These are phyloP conservation scores for Zaprionus gabonicus DNA, from an alignment of 1,140 invertebrate genomes.

Conservation along the genomic window DNA sequence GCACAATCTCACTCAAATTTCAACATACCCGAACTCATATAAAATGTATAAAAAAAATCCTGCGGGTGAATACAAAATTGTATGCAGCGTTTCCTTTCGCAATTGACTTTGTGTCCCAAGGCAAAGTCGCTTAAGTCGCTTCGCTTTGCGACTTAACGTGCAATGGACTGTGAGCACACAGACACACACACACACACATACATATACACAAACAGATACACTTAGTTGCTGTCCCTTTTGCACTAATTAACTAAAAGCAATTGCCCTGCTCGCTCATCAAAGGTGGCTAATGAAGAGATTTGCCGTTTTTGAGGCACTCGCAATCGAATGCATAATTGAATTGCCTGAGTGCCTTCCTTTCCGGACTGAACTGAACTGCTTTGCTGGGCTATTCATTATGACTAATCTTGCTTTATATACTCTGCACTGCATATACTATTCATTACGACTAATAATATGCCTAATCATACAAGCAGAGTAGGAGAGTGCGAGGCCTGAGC, in stretches of 20 bases:
- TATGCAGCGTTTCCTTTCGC: neutral
- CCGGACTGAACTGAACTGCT: neutral
- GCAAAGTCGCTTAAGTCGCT: neutral
- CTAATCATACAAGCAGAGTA: neutral
- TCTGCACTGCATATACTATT: neutral
- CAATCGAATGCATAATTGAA: constrained; percentile 52
- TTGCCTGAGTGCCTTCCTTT: neutral
- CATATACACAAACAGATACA: neutral
- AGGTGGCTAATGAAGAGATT: constrained; percentile 24
- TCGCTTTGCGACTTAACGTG: neutral
- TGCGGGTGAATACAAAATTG: constrained; percentile 1
- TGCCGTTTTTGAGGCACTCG: constrained; percentile 41
- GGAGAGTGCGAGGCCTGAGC: neutral
- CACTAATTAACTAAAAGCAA: constrained; percentile 25
- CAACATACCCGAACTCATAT: neutral
- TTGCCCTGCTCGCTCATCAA: neutral
- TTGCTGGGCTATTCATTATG: neutral
- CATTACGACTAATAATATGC: constrained; percentile 1
- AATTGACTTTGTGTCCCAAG: neutral
- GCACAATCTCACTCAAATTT: neutral
- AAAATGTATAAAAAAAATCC: constrained; percentile 3
- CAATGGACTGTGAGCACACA: neutral
- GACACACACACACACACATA: neutral
- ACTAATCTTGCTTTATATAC: neutral
- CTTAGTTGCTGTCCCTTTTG: neutral